Evolutionary conservation across 2,797 vertebrate genomes (phyloP), one percentile per base, ranked within the genome.

Genomic region (Poecilia velifera): DNA sequence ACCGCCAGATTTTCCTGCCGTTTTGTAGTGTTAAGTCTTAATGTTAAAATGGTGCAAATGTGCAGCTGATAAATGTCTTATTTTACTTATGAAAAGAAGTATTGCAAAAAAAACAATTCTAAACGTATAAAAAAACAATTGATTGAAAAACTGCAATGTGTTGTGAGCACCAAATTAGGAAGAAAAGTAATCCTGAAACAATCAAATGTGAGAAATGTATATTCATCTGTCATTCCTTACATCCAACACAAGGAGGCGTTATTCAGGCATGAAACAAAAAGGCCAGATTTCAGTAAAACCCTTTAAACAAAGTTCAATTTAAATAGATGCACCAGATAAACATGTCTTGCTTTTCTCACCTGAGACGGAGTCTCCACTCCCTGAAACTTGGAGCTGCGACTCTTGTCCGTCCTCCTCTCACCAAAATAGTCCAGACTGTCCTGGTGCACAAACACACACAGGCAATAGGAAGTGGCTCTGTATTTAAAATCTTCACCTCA

Each of bases 301-400:
- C 0, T 41, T 66, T 22, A 4, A 39, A 66, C 36, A 4, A 68
- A 68, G 66, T 14, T 71, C 41, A 71, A 28, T 16, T n/a, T 43
- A 18, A 71, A 45, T n/a, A 10, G 14, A 14, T 5, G 41, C 0
- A 18, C 10, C 41, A n/a, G 22, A 12, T 6, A 43, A 13, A 70
- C 8, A 70, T 28, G 8, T 45, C 25, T 16, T n/a, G 9, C 41
- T 45, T n/a, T 70, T 70, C 78, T 90, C 87, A 99, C 98, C 96
- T 99, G 98, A 74, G 98, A 99, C 6, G 98, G 98, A 22, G 98
- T 99, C 95, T 99, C 98, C 83, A 99, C 96, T 76, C 98, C 98
- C 85, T 99, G 98, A 87, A 97, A 99, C 89, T 99, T 98, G 46
- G 95, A 95, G 87, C 98, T 98, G 55, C 76, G 96, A 80, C 94